A percentile compares a stretch with the other conserved stretches of the same genome.
phyloP scores from a whole-genome alignment of 2,113 vertebrate species.

The Jaculus jaculus region DNA sequence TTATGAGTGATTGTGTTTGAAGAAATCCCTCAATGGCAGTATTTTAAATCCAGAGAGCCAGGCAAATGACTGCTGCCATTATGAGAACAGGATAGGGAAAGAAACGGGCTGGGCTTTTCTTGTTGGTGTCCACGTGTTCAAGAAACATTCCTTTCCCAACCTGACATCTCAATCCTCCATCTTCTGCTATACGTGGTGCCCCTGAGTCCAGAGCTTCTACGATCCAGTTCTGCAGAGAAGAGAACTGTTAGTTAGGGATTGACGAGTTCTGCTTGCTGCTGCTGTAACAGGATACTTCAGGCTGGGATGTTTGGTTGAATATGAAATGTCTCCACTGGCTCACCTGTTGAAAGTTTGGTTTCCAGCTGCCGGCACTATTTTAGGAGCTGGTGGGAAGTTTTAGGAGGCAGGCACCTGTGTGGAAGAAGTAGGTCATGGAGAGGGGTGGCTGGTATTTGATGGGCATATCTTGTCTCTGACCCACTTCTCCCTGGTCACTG shows the following conservation, averaged over 20 bases:
- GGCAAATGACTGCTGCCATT: background rate
- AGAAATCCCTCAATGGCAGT: background rate
- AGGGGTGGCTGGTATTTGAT: accelerated
- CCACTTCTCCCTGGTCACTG: background rate
- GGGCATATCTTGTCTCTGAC: background rate
- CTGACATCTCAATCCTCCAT: background rate
- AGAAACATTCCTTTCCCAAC: background rate
- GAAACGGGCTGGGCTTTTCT: background rate
- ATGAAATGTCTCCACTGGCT: background rate
- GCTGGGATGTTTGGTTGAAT: background rate
- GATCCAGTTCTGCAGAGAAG: background rate
- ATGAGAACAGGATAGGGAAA: background rate
- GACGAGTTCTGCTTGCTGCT: background rate
- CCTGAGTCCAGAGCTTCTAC: background rate
- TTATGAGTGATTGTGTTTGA: background rate
- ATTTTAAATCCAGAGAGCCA: background rate
- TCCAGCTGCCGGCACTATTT: background rate
- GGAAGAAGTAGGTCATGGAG: background rate
- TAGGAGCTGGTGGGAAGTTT: background rate
- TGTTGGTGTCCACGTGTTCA: background rate
- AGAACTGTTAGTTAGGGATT: background rate
- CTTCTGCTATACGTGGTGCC: background rate
- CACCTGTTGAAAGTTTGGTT: background rate
- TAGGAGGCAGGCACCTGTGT: background rate
- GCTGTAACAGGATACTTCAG: background rate